phyloP scores from a whole-genome alignment of 2,888 invertebrate genomes.

The Stratiomys singularior region DNA sequence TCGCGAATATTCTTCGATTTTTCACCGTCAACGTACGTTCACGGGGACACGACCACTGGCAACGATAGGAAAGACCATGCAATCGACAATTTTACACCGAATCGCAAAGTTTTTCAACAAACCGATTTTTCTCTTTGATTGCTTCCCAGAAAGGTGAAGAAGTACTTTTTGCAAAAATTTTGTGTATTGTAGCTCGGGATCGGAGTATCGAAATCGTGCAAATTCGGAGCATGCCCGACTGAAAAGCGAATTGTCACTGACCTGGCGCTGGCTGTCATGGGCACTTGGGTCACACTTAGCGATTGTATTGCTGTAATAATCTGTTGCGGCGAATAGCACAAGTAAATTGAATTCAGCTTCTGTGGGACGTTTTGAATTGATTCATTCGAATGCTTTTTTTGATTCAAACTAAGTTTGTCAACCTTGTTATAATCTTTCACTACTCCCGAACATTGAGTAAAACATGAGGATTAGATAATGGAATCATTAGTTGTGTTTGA shows the following conservation, averaged over 20 bases:
- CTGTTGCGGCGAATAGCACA: background rate
- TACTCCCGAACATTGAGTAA: no score
- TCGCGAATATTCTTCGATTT: slow-evolving; percentile 39
- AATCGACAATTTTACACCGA: background rate
- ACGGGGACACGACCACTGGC: background rate
- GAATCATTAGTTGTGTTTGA: no score
- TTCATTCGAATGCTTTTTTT: no score
- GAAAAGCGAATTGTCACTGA: slow-evolving; percentile 15
- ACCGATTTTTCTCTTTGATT: slow-evolving; percentile 35
- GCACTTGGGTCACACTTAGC: no score
- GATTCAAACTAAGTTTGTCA: no score
- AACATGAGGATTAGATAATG: no score
- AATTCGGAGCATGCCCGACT: background rate
- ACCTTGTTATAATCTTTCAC: no score
- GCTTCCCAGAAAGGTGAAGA: slow-evolving; percentile 30
- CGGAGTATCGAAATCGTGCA: background rate
- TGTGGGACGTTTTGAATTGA: no score
- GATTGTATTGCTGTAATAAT: background rate
- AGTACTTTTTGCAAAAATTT: slow-evolving; percentile 38
- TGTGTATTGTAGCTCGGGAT: slow-evolving; percentile 38
- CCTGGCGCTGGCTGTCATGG: slow-evolving; percentile 29
- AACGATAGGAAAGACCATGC: background rate
- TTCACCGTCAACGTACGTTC: slow-evolving; percentile 12
- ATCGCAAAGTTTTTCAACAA: background rate
- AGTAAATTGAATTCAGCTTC: background rate